phyloP scores from a whole-genome alignment of 2,797 vertebrate genomes.

The Mormyrops boulengeri region DNA sequence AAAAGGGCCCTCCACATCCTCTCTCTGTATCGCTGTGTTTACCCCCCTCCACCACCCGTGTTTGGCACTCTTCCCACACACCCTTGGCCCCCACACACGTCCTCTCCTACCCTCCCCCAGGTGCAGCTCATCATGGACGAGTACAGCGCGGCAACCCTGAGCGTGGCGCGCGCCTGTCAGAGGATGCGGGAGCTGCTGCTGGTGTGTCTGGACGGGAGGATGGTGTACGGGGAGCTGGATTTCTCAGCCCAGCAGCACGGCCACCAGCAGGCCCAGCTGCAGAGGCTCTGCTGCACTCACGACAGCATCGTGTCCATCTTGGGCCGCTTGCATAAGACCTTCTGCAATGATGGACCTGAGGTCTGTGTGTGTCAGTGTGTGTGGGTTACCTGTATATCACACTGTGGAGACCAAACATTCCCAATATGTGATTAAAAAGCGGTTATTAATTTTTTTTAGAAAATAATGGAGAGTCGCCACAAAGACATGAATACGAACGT shows the following conservation, averaged over 20 bases:
- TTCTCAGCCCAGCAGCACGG: constrained; percentile 67
- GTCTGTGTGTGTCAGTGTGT: constrained; percentile 42
- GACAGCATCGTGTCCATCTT: constrained; percentile 60
- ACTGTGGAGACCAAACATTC: neutral
- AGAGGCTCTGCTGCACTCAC: constrained; percentile 56
- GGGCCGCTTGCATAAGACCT: constrained; percentile 62
- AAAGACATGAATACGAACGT: neutral
- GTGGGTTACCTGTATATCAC: constrained; percentile 9
- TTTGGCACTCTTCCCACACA: neutral
- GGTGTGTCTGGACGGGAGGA: constrained; percentile 65
- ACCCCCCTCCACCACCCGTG: neutral
- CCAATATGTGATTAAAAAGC: neutral
- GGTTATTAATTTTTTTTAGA: neutral
- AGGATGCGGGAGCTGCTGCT: constrained; percentile 71
- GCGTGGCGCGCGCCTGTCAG: constrained; percentile 59
- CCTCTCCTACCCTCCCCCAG: constrained; percentile 44
- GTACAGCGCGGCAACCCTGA: constrained; percentile 65
- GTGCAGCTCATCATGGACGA: constrained; percentile 68
- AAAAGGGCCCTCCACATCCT: neutral
- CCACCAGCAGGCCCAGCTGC: constrained; percentile 56
- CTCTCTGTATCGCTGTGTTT: neutral
- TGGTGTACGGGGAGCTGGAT: constrained; percentile 69
- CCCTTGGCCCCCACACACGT: neutral
- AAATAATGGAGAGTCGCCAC: neutral
- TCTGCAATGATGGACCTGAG: constrained; percentile 67